Evolutionary conservation across 1,140 invertebrate genomes (phyloP).

Genomic region (Drosophila lacteicornis): DNA sequence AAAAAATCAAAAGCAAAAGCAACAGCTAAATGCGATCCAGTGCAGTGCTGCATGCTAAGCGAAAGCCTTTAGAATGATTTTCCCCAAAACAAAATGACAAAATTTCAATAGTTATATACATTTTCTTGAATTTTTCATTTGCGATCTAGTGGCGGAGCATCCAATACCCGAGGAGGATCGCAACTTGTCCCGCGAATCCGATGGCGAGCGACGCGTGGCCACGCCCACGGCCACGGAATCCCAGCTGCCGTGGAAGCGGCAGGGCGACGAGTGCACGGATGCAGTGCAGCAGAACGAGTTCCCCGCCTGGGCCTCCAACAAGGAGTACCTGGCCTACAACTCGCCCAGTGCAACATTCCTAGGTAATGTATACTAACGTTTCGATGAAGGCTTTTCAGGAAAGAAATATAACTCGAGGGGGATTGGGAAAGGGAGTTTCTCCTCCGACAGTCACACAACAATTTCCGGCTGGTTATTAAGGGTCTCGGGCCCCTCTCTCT

Average conservation of each 20-base stretch:
- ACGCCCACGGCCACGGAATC: slow-evolving; percentile 94
- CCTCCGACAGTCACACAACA: slow-evolving; percentile 31
- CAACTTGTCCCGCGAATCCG: slow-evolving; percentile 78
- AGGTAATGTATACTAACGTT: slow-evolving; percentile 86
- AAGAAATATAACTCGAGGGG: background rate
- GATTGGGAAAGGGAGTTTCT: background rate
- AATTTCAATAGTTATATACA: background rate
- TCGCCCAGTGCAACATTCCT: slow-evolving; percentile 96
- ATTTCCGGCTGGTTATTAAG: slow-evolving; percentile 30
- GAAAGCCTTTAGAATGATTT: slow-evolving; percentile 29
- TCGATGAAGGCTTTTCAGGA: background rate
- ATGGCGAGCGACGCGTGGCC: slow-evolving; percentile 87
- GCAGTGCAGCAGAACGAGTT: slow-evolving; percentile 94
- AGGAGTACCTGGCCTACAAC: slow-evolving; percentile 96
- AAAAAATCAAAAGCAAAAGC: background rate
- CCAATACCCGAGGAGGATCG: slow-evolving; percentile 83
- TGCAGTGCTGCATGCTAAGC: slow-evolving; percentile 35
- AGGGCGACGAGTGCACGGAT: slow-evolving; percentile 89
- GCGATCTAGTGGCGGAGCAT: slow-evolving; percentile 72
- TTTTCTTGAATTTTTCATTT: slow-evolving; percentile 14
- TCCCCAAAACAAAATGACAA: background rate
- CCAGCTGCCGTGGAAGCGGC: slow-evolving; percentile 95
- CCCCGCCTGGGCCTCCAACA: slow-evolving; percentile 96
- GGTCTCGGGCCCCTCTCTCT: background rate
- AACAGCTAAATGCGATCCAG: slow-evolving; percentile 22